A percentile compares a stretch with the other conserved stretches of the same genome.
Evolutionary conservation across 2,797 vertebrate species (phyloP).

Genomic region (Pachyuromys duprasi): DNA sequence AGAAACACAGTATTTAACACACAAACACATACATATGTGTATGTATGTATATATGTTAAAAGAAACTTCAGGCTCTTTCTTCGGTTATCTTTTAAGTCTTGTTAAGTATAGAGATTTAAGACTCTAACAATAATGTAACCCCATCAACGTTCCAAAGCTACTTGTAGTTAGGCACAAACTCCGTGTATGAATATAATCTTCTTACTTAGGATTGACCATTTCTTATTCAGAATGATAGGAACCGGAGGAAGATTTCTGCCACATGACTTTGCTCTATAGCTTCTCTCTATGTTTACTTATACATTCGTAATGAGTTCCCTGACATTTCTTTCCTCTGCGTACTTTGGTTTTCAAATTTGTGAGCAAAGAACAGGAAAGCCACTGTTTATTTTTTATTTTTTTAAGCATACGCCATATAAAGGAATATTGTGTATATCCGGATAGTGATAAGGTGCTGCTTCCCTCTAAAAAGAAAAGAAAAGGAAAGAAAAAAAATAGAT

Average conservation of each 20-base stretch:
- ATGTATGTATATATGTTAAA: too few species aligned
- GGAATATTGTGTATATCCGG: not conserved
- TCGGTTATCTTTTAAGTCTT: not conserved
- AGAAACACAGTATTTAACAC: not conserved
- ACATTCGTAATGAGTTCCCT: not conserved
- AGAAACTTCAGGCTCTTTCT: not conserved
- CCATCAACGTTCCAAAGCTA: not conserved
- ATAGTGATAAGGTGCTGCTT: not conserved
- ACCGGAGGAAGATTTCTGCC: not conserved
- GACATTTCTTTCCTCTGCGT: not conserved
- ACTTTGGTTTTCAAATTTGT: not conserved
- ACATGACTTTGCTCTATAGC: not conserved
- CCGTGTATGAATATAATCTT: not conserved
- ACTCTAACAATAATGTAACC: not conserved
- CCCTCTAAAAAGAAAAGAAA: too few species aligned
- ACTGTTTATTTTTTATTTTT: too few species aligned
- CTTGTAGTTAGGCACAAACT: not conserved
- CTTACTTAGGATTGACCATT: not conserved
- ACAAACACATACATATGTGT: too few species aligned
- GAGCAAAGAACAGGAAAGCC: not conserved
- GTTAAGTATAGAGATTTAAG: not conserved
- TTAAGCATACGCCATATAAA: not conserved
- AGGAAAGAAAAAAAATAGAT: not conserved
- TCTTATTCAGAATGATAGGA: not conserved
- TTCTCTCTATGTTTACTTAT: not conserved